Evolutionary conservation across 1,140 invertebrate genomes (phyloP).

Genomic region (Scaptomyza hsui): DNA sequence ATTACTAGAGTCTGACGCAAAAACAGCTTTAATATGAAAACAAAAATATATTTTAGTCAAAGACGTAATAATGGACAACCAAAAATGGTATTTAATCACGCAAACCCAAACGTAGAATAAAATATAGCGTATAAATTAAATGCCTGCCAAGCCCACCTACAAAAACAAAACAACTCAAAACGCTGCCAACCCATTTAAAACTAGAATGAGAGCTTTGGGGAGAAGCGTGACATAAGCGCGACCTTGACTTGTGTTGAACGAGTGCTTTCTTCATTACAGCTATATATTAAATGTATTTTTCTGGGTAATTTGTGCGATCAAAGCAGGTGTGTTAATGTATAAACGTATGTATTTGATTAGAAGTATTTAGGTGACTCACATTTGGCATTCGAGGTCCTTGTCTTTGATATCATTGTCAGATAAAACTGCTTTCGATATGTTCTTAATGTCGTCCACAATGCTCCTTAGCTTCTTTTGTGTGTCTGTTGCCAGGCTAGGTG

Average conservation of each 20-base stretch:
- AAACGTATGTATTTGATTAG: too few species aligned
- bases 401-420: conserved; percentile 2
- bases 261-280: neutral
- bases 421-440: conserved; percentile 27
- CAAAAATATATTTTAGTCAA: too few species aligned
- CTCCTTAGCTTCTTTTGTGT: conserved; percentile 32
- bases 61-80: too few species aligned
- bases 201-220: conserved; percentile 10
- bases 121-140: conserved; percentile 6
- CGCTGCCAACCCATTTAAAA: conserved; percentile 24
- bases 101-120: neutral
- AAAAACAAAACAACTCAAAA: neutral
- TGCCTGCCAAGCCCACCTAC: conserved; percentile 3
- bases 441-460: conserved; percentile 43
- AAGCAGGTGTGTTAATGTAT: neutral
- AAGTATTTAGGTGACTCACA: conserved; percentile 11
- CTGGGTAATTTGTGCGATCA: neutral
- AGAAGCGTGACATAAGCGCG: conserved; percentile 59
- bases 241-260: conserved; percentile 49
- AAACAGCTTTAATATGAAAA: too few species aligned
- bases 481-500: conserved; percentile 27
- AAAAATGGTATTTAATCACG: conserved; percentile 13
- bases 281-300: neutral
- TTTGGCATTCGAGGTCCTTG: conserved; percentile 15
- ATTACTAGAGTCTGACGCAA: too few species aligned